These are phyloP conservation scores for Myanophis thanlyinensis DNA, from an alignment of 2,113 vertebrate genomes.

Conservation along the genomic window DNA sequence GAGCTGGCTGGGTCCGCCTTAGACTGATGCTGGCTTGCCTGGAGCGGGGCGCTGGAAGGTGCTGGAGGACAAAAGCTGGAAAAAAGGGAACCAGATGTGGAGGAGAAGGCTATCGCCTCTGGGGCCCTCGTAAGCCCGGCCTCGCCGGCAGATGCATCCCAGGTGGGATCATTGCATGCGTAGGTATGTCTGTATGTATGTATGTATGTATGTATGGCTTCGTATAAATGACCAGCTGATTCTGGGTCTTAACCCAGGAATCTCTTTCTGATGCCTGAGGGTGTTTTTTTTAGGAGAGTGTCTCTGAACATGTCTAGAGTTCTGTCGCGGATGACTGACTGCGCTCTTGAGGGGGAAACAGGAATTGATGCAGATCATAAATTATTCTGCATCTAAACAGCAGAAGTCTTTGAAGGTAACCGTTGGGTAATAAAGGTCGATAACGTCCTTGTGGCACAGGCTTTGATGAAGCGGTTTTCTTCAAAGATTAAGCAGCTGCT, in stretches of 20 bases:
- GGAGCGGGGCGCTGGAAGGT: not conserved
- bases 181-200: too few species aligned
- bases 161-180: conserved; percentile 57
- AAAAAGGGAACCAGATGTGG: conserved; percentile 33
- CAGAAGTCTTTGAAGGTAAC: not conserved
- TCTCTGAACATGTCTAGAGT: not conserved
- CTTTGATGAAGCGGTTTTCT: not conserved
- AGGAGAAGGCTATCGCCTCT: conserved; percentile 13
- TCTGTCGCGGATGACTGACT: too few species aligned
- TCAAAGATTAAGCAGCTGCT: not conserved
- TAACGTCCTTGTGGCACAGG: not conserved
- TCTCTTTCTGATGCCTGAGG: not conserved
- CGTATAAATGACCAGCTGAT: not conserved
- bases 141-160: conserved; percentile 54
- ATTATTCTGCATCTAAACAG: not conserved
- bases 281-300: too few species aligned
- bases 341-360: not conserved
- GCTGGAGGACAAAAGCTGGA: conserved; percentile 17
- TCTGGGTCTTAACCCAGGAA: not conserved
- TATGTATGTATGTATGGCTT: not conserved
- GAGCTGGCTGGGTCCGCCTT: conserved; percentile 17
- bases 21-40: not conserved
- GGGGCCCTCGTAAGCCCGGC: conserved; percentile 9
- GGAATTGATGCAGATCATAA: not conserved
- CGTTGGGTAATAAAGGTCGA: not conserved